Conservation (phyloP, 2,113 vertebrate genomes). For the Gavia stellata region DNA sequence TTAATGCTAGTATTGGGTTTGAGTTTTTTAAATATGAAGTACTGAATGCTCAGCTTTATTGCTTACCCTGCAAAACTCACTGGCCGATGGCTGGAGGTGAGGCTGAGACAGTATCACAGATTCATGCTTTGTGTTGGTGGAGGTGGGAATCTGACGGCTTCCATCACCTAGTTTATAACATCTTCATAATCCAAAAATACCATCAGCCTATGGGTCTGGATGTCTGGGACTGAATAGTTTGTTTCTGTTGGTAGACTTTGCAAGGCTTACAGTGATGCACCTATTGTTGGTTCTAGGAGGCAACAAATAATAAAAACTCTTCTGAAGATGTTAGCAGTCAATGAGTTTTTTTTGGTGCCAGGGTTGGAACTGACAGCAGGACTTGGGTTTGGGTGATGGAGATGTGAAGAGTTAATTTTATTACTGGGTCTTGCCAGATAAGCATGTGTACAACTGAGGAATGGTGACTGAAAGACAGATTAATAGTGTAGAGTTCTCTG, state of each 20-base stretch:
- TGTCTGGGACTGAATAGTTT: neutral
- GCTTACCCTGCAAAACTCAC: neutral
- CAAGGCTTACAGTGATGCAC: neutral
- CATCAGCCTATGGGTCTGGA: neutral
- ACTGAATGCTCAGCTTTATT: neutral
- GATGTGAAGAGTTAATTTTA: neutral
- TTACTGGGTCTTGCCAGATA: neutral
- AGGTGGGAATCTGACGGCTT: neutral
- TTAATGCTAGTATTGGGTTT: neutral
- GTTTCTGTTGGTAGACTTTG: neutral
- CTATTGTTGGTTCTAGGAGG: neutral
- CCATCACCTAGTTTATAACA: neutral
- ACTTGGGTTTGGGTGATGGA: neutral
- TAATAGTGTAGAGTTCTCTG: neutral
- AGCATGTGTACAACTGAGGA: neutral
- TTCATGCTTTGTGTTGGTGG: neutral
- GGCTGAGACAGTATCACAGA: neutral
- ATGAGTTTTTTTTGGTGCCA: neutral
- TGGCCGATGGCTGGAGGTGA: neutral
- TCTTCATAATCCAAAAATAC: neutral
- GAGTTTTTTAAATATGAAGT: neutral
- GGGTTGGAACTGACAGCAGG: neutral
- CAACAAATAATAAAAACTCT: neutral
- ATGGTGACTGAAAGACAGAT: neutral
- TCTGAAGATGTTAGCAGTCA: neutral